Percentiles rank a stretch among this genome's conserved stretches.
phyloP scores from a whole-genome alignment of 1,140 invertebrate genomes.

The Alviniconcha marisindica region DNA sequence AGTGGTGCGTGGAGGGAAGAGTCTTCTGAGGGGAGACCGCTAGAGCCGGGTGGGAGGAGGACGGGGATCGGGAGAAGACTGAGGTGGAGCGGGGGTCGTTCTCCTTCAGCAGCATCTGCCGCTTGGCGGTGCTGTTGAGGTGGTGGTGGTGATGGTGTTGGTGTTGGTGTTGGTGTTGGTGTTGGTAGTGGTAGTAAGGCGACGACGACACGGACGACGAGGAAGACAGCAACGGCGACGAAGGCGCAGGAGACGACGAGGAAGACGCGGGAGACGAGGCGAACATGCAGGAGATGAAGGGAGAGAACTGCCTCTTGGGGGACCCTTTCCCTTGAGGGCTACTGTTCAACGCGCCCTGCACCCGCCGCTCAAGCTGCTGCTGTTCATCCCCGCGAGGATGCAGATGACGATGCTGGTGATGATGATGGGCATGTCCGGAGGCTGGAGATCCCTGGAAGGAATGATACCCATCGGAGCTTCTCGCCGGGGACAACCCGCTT shows the following conservation, averaged over 20 bases:
- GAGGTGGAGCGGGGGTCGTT: conserved; percentile 32
- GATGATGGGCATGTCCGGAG: not conserved
- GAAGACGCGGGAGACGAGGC: not conserved
- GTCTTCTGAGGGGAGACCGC: not conserved
- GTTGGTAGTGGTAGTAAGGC: not conserved
- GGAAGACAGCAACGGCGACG: not conserved
- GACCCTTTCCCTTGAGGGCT: not conserved
- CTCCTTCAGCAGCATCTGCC: conserved; percentile 40
- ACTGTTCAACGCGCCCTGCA: not conserved
- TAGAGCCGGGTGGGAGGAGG: not conserved
- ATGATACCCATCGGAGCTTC: not conserved
- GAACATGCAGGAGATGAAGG: conserved; percentile 13
- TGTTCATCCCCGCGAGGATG: not conserved
- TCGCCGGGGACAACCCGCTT: not conserved
- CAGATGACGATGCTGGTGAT: not conserved
- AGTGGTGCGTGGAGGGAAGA: conserved; percentile 22
- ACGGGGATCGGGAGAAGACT: not conserved
- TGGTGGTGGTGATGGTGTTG: not conserved
- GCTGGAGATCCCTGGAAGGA: not conserved
- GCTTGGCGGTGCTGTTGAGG: not conserved
- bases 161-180: conserved; percentile 17
- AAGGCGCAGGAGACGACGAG: not conserved
- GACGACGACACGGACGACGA: not conserved
- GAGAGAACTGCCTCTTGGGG: not conserved
- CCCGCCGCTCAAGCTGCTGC: not conserved